phyloP scores from a whole-genome alignment of 2,888 invertebrate species.

The Troilus luridus region DNA sequence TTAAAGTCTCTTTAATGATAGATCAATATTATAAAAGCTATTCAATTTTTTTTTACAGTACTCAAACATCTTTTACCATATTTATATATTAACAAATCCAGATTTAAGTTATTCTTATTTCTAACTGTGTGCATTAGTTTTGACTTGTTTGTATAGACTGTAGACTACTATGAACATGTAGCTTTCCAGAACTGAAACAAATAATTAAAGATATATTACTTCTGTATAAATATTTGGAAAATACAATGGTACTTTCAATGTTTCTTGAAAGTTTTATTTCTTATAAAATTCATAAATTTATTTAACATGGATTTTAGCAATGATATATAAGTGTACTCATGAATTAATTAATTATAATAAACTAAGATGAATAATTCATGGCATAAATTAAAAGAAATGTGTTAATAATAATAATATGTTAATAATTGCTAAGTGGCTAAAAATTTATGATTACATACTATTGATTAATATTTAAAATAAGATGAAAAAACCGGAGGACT shows the following conservation, averaged over 20 bases:
- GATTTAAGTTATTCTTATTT: neutral
- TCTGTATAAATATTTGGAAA: neutral
- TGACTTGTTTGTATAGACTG: conserved; percentile 29
- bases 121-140: neutral
- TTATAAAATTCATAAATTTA: too few relatives aligned
- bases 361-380: too few relatives aligned
- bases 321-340: too few relatives aligned
- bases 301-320: too few relatives aligned
- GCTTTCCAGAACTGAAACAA: conserved; percentile 8
- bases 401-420: too few relatives aligned
- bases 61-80: neutral
- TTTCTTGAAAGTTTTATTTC: too few relatives aligned
- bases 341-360: too few relatives aligned
- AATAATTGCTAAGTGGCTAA: neutral
- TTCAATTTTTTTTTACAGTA: neutral
- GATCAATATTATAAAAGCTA: neutral
- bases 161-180: conserved; percentile 41
- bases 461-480: neutral
- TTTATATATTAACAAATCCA: too few relatives aligned
- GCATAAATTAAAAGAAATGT: too few relatives aligned
- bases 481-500: neutral
- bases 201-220: neutral
- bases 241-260: neutral
- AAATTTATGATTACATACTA: neutral
- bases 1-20: neutral